A percentile compares a stretch with the other conserved stretches of the same genome.
phyloP scores from a whole-genome alignment of 2,888 invertebrate genomes.

The Perithous albicinctus region DNA sequence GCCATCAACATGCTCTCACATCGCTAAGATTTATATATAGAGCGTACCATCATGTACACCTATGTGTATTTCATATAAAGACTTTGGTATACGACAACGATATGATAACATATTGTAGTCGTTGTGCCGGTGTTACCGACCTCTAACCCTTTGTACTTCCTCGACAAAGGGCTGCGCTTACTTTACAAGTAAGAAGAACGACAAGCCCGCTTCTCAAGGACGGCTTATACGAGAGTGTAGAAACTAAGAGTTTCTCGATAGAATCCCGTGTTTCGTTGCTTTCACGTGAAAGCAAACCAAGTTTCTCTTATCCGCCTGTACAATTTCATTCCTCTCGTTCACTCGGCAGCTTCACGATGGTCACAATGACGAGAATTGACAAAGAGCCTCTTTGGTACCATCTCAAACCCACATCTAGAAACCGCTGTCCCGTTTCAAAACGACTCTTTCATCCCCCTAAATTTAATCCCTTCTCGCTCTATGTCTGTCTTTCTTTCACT shows the following conservation, averaged over 20 bases:
- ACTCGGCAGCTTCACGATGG: conserved; percentile 27
- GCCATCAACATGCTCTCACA: not conserved
- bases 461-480: not conserved
- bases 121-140: conserved; percentile 39
- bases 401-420: conserved; percentile 11
- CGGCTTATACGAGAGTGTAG: conserved; percentile 23
- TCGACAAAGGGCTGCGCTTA: conserved; percentile 58
- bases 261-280: conserved; percentile 52
- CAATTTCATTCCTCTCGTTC: conserved; percentile 14
- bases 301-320: conserved; percentile 35
- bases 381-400: conserved; percentile 37
- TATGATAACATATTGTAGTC: conserved; percentile 37
- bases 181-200: conserved; percentile 46
- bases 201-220: conserved; percentile 47
- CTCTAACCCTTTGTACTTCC: conserved; percentile 60
- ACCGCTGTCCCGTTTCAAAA: not conserved
- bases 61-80: conserved; percentile 6
- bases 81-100: conserved; percentile 1
- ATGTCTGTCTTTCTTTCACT: conserved; percentile 14
- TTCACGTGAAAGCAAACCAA: conserved; percentile 51
- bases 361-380: conserved; percentile 59
- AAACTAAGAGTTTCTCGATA: conserved; percentile 46
- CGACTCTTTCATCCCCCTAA: conserved; percentile 1
- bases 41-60: not conserved
- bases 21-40: not conserved